These are phyloP conservation scores for Gastrophysa polygoni DNA, from an alignment of 2,888 invertebrate genomes.

Conservation along the genomic window DNA sequence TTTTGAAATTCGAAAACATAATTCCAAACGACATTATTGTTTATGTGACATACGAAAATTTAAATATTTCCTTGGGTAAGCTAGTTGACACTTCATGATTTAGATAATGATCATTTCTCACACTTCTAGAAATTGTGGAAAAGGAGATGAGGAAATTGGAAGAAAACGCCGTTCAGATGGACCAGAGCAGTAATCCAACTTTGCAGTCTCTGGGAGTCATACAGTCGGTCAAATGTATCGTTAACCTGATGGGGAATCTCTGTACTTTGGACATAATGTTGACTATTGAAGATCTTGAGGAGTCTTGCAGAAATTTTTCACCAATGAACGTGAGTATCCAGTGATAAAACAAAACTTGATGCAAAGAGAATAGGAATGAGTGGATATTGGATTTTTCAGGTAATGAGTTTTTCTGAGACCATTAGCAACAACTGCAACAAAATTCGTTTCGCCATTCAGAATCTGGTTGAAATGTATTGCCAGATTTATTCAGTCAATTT, in stretches of 20 bases:
- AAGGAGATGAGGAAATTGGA: constrained; percentile 80
- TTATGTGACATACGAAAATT: constrained; percentile 79
- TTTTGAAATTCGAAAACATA: constrained; percentile 77
- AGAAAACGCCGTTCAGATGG: constrained; percentile 65
- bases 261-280: constrained; percentile 88
- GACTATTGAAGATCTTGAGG: constrained; percentile 62
- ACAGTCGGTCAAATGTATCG: constrained; percentile 92
- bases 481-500: constrained; percentile 86
- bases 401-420: constrained; percentile 62
- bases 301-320: constrained; percentile 44
- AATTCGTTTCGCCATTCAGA: constrained; percentile 79
- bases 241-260: constrained; percentile 84
- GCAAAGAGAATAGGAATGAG: constrained; percentile 9
- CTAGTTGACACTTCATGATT: constrained; percentile 24
- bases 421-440: constrained; percentile 71
- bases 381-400: constrained; percentile 36
- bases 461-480: constrained; percentile 84
- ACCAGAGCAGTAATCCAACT: constrained; percentile 51
- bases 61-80: constrained; percentile 84
- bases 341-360: constrained; percentile 23
- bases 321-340: constrained; percentile 41
- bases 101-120: not conserved
- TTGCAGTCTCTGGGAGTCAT: constrained; percentile 75
- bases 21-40: constrained; percentile 76
- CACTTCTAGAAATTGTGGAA: constrained; percentile 73